Base-by-base conservation (phyloP, 2,113 vertebrate species). In the Anthoscopus minutus region DNA sequence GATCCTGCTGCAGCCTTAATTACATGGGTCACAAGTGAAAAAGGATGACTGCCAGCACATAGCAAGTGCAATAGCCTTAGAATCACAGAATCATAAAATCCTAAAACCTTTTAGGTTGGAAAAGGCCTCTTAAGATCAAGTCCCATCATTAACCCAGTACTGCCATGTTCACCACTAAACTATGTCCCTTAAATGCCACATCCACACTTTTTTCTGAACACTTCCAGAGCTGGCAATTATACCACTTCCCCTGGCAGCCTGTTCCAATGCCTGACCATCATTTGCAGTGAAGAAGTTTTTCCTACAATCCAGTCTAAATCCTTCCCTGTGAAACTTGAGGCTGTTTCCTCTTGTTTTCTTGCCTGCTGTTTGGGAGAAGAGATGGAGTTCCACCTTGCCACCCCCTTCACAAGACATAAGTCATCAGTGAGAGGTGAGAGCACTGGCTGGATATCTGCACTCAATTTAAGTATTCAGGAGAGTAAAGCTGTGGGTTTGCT, bases 351-450 rank as follows among this genome's bases (percentile, higher is more conserved):
- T 67, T n/a, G 20, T 31, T 53, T 60, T 23, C 42, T 23, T 47
- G 23, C 31, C 35, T 56, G 48, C 18, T 62, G 1, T 35, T 8
- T 50, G 48, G 13, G 31, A 62, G 22, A 69, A 37, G 56, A 62
- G 54, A 15, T 25, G 31, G 35, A 62, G 2, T 5, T 18, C 27
- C 35, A 77, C 22, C 53, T 42, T 79, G 35, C 20, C n/a, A 58
- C 2, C 4, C 19, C 58, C 69, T 42, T 30, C 53, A 33, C 0
- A 0, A 1, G 2, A 11, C 3, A 2, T 1, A 48, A 74, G 44
- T 15, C 25, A 6, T 56, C 4, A 79, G 10, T 22, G 47, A 86
- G 64, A 42, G 35, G 40, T 22, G 10, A 10, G 11, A 89, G 33
- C 15, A 17, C 15, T 42, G 45, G 54, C 4, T 51, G 50, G 54